Conservation (phyloP, 2,888 invertebrate genomes). For the Amiota mariae region DNA sequence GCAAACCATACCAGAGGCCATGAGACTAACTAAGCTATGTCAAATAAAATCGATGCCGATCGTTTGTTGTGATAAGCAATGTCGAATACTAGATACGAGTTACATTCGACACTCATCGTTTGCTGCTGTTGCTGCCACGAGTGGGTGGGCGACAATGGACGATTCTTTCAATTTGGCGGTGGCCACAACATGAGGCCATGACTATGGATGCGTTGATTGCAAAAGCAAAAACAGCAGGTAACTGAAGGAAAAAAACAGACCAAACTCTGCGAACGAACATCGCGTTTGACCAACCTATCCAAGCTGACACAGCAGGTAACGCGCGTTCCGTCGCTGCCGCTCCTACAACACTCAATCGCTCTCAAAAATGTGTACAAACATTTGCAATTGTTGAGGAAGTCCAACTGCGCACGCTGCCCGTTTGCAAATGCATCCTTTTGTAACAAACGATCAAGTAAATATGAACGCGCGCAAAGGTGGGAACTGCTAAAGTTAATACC, state of each 20-base stretch:
- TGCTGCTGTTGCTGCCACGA: conserved; percentile 29
- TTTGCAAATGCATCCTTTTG: conserved; percentile 60
- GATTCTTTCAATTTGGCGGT: conserved; percentile 41
- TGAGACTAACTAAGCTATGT: no score
- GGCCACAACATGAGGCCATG: conserved; percentile 32
- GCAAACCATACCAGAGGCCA: not conserved
- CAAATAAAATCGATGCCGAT: conserved; percentile 25
- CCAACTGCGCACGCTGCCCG: conserved; percentile 57
- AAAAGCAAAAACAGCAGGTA: conserved; percentile 55
- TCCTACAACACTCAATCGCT: not conserved
- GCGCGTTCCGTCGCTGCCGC: not conserved
- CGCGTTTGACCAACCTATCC: conserved; percentile 49
- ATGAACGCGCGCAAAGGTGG: conserved; percentile 58
- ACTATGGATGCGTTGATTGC: conserved; percentile 20
- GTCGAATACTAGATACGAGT: not conserved
- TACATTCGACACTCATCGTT: no score
- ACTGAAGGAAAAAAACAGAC: conserved; percentile 30
- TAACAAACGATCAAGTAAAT: not conserved
- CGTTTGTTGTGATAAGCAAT: conserved; percentile 7
- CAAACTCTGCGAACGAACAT: conserved; percentile 44
- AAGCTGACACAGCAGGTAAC: conserved; percentile 36
- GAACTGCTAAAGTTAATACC: conserved; percentile 67
- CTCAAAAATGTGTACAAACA: conserved; percentile 24
- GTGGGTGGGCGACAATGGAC: conserved; percentile 45
- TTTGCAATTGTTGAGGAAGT: conserved; percentile 50